phyloP scores from a whole-genome alignment of 2,888 invertebrate species.

The Rhamnusium bicolor region DNA sequence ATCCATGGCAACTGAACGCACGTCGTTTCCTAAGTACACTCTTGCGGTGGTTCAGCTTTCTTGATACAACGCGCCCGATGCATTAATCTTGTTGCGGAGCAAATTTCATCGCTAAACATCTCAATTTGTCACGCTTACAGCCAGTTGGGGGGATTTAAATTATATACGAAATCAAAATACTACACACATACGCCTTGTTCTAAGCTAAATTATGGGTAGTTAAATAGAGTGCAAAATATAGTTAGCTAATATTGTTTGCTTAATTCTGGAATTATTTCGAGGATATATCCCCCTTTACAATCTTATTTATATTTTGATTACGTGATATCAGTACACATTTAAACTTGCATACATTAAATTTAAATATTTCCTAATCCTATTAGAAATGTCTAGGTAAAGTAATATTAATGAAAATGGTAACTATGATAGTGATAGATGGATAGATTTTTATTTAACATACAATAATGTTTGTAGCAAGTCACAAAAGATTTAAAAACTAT shows the following conservation, averaged over 20 bases:
- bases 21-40: constrained; percentile 29
- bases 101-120: constrained; percentile 45
- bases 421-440: background rate
- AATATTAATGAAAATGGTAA: background rate
- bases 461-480: too few relatives aligned
- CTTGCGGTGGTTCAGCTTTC: constrained; percentile 32
- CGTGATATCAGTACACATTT: background rate
- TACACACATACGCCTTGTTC: constrained; percentile 14
- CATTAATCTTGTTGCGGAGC: constrained; percentile 43
- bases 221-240: constrained; percentile 21
- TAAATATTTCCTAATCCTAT: background rate
- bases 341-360: background rate
- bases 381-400: background rate
- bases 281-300: background rate
- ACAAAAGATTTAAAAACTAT: too few relatives aligned
- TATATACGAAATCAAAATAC: constrained; percentile 34
- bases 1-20: constrained; percentile 17
- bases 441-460: too few relatives aligned
- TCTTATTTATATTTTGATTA: background rate
- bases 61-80: constrained; percentile 38
- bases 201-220: constrained; percentile 14
- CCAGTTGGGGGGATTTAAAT: constrained; percentile 38
- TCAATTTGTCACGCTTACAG: constrained; percentile 48
- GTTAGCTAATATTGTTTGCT: constrained; percentile 24
- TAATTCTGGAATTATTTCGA: constrained; percentile 16